Evolutionary conservation across 2,888 invertebrate species (phyloP).

Genomic region (Drosophila trichaetosa): DNA sequence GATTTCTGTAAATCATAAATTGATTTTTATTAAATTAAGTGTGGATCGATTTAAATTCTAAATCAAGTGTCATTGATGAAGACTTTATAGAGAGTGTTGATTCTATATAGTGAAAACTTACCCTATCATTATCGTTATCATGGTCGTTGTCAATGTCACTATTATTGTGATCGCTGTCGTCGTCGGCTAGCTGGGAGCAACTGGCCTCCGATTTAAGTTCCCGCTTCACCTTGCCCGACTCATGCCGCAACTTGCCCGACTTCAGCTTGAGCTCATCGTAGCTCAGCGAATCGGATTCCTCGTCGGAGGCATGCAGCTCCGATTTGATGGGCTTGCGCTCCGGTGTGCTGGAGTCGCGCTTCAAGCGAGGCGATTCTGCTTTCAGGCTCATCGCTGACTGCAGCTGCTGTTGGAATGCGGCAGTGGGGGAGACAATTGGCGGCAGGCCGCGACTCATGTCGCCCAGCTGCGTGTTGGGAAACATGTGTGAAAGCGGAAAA

Average conservation of each 20-base stretch:
- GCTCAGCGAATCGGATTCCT: conserved; percentile 45
- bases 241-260: neutral
- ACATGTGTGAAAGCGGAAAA: conserved; percentile 86
- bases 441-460: conserved; percentile 86
- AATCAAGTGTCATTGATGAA: neutral
- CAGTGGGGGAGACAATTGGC: conserved; percentile 68
- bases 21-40: neutral
- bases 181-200: conserved; percentile 49
- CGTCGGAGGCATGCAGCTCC: conserved; percentile 51
- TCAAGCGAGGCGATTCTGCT: conserved; percentile 20
- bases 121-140: conserved; percentile 75
- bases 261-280: conserved; percentile 22
- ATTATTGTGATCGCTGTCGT: conserved; percentile 9
- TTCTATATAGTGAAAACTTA: conserved; percentile 48
- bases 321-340: conserved; percentile 50
- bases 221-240: conserved; percentile 19
- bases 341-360: conserved; percentile 40
- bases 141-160: conserved; percentile 19
- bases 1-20: conserved; percentile 71
- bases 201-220: conserved; percentile 20
- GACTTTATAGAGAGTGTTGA: neutral
- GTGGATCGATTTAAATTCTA: neutral
- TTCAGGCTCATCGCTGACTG: conserved; percentile 60
- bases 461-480: conserved; percentile 85
- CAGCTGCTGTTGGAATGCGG: conserved; percentile 64